Evolutionary conservation across 2,113 vertebrate species (phyloP).

Genomic region (Cathartes aura): DNA sequence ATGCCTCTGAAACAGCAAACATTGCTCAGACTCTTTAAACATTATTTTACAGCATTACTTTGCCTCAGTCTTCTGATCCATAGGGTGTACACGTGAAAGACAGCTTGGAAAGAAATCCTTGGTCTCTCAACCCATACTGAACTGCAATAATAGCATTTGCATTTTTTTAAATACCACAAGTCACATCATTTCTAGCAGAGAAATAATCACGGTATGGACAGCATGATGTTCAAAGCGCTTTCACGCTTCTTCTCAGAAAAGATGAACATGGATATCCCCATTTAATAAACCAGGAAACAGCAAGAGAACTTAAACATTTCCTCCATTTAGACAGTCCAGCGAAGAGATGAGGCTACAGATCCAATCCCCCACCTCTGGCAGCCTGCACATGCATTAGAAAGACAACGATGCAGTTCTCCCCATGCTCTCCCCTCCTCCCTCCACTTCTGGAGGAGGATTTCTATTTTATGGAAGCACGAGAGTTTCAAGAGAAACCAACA

Average conservation of each 20-base stretch:
- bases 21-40: neutral
- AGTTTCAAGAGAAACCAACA: neutral
- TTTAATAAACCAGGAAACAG: neutral
- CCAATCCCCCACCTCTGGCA: neutral
- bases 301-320: neutral
- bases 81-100: neutral
- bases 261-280: neutral
- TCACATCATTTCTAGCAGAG: neutral
- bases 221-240: fast-evolving
- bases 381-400: neutral
- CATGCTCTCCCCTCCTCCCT: neutral
- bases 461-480: neutral
- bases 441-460: neutral
- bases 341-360: neutral
- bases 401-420: neutral
- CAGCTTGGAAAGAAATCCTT: neutral
- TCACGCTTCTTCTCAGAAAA: neutral
- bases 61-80: neutral
- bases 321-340: neutral
- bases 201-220: neutral
- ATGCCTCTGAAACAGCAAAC: neutral
- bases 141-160: neutral
- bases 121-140: neutral
- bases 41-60: neutral
- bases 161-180: neutral